Conservation (phyloP, 37 sponge, comb jelly and placozoan genomes). For the Tethya wilhelma region DNA sequence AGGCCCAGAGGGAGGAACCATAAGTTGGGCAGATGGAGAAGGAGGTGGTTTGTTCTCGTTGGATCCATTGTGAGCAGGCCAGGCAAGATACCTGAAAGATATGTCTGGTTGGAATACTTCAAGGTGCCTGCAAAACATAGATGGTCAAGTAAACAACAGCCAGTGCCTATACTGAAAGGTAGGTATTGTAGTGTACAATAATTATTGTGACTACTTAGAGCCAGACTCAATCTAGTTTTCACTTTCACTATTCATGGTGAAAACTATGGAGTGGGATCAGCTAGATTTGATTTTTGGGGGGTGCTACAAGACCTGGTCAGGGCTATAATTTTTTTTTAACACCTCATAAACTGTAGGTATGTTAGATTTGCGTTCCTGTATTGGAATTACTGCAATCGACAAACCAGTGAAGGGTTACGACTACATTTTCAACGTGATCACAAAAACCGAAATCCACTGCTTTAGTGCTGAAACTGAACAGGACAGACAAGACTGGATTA, state of each 20-base stretch:
- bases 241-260: too few relatives aligned
- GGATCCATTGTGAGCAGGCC: background rate
- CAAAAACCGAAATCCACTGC: background rate
- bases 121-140: background rate
- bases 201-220: too few relatives aligned
- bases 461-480: background rate
- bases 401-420: background rate
- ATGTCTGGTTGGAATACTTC: conserved; percentile 18
- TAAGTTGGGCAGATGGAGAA: conserved; percentile 18
- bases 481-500: conserved; percentile 21
- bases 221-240: too few relatives aligned
- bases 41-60: conserved; percentile 20
- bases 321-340: background rate
- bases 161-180: background rate
- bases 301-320: too few relatives aligned
- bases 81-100: background rate
- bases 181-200: too few relatives aligned
- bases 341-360: background rate
- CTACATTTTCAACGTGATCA: background rate
- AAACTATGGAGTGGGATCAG: too few relatives aligned
- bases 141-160: background rate
- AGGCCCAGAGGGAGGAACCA: background rate
- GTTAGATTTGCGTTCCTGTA: background rate
- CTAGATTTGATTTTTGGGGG: background rate
- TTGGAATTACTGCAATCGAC: background rate